Conservation (phyloP, 2,797 vertebrate genomes). For the Cyclura pinguis region DNA sequence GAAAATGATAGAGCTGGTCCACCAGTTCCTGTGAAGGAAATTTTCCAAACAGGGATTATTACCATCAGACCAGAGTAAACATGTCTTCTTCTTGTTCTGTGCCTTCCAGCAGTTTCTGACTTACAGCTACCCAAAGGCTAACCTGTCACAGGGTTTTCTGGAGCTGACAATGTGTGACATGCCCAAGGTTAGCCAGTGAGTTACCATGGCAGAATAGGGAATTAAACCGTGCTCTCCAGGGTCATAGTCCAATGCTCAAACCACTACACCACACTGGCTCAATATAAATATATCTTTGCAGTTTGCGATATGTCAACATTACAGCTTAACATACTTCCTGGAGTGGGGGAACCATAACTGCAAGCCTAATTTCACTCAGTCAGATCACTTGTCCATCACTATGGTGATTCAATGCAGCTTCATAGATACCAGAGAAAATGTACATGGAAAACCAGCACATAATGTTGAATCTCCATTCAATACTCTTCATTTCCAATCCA, state of each 20-base stretch:
- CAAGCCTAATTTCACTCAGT: background rate
- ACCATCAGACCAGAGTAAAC: background rate
- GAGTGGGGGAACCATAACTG: background rate
- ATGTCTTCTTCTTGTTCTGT: too few relatives aligned
- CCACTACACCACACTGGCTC: too few relatives aligned
- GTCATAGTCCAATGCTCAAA: too few relatives aligned
- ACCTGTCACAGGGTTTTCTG: too few relatives aligned
- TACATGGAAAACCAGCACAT: background rate
- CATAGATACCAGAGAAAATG: background rate
- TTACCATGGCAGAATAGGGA: too few relatives aligned
- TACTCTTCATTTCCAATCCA: background rate
- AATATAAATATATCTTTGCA: background rate
- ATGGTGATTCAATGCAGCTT: background rate
- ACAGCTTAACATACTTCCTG: background rate
- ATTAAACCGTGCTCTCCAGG: too few relatives aligned
- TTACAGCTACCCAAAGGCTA: too few relatives aligned
- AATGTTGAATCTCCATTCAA: background rate
- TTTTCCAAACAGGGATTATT: background rate
- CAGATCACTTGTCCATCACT: too few relatives aligned
- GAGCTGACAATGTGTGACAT: too few relatives aligned
- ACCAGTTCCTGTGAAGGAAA: constrained; percentile 83
- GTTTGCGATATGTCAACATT: too few relatives aligned
- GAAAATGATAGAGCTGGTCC: constrained; percentile 86
- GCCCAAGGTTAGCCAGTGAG: too few relatives aligned
- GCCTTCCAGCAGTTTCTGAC: too few relatives aligned